Evolutionary conservation across 2,888 invertebrate genomes (phyloP), one percentile per base, ranked within the genome.

Genomic region (Aphrophora alni): DNA sequence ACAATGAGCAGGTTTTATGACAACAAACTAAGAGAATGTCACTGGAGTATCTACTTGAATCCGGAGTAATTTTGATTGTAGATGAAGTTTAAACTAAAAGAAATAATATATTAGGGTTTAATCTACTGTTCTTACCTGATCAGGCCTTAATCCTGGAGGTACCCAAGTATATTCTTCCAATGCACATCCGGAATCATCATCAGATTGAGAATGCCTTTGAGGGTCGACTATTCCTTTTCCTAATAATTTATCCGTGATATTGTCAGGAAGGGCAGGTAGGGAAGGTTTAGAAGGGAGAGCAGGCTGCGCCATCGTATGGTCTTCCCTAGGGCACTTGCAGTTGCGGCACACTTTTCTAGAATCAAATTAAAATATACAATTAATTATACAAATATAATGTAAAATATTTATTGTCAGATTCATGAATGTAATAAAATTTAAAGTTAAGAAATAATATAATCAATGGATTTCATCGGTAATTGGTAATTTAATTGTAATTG

Each of bases 111-210:
- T n/a, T n/a, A n/a, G n/a, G n/a, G n/a, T n/a, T n/a, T n/a, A n/a
- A n/a, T n/a, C n/a, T n/a, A n/a, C n/a, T n/a, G n/a, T n/a, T 44
- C 90, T 89, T 88, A 98, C 98, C 94, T 98, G 98, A 90, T 98
- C 98, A 0, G 98, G 98, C 88, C 98, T 93, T 21, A 98, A 90
- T 83, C 98, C 98, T 1, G 97, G 97, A 59, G 99, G 99, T 83
- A 98, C 97, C 98, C 98, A 99, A 0, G 98, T 97, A 89, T 98
- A 98, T 89, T 99, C 98, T 88, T 99, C 98, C 84, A 99, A 90
- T 26, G 98, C 98, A 88, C 98, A 99, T 12, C 99, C 98, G 78
- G 97, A 97, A 89, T 99, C 99, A 88, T 98, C 98, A 88, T 99
- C 99, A 83, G 97, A 97, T 88, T 97, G 97, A 75, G 97, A 96